These are phyloP conservation scores for Carassius auratus DNA, from an alignment of 2,113 vertebrate species.

Conservation along the genomic window DNA sequence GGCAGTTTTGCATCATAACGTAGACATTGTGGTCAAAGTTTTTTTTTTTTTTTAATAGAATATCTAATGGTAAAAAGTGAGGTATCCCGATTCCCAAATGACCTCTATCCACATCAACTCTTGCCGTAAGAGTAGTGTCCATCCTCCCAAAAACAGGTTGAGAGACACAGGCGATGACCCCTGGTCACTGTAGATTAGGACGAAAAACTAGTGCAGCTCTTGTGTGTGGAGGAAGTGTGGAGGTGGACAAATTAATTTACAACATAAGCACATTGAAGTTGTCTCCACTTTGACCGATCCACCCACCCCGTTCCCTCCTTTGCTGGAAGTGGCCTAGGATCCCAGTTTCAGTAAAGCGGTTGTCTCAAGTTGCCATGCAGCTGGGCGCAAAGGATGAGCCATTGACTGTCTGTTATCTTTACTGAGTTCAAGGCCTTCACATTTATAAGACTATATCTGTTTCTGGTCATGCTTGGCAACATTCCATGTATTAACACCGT, in stretches of 20 bases:
- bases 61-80: neutral
- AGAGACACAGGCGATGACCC: constrained; percentile 16
- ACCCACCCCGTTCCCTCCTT: constrained; percentile 29
- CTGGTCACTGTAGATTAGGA: constrained; percentile 17
- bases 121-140: neutral
- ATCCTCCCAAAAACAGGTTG: neutral
- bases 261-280: constrained; percentile 43
- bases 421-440: neutral
- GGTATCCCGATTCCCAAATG: neutral
- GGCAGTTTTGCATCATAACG: neutral
- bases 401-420: constrained; percentile 28
- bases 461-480: constrained; percentile 1
- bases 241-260: constrained; percentile 48
- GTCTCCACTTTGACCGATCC: constrained; percentile 20
- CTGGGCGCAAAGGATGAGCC: neutral
- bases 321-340: constrained; percentile 34
- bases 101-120: neutral
- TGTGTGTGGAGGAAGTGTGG: constrained; percentile 28
- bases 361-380: constrained; percentile 42
- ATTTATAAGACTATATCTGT: constrained; percentile 14
- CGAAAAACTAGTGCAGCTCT: neutral
- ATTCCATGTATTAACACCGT: neutral
- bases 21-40: neutral
- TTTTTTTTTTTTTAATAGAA: neutral
- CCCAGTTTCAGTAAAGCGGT: constrained; percentile 9